Evolutionary conservation across 2,113 vertebrate genomes (phyloP).

Genomic region (Phylloscopus trochilus): DNA sequence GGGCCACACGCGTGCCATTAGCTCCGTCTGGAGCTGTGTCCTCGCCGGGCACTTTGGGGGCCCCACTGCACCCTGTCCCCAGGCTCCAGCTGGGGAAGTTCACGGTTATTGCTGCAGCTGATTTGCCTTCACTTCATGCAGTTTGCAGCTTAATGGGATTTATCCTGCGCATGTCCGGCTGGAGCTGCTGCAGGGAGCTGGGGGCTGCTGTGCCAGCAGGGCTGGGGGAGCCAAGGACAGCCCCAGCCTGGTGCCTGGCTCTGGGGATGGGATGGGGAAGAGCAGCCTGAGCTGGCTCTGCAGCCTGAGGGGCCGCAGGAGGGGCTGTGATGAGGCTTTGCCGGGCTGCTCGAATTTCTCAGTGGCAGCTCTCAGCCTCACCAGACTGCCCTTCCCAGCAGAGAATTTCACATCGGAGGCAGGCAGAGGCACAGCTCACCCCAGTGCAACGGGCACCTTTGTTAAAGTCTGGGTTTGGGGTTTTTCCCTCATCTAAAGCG

Average conservation of each 20-base stretch:
- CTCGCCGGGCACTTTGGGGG: neutral
- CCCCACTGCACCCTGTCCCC: neutral
- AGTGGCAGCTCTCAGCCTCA: neutral
- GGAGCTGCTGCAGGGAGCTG: neutral
- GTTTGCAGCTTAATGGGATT: slow-evolving; percentile 16
- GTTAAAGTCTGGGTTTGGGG: neutral
- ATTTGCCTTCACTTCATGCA: neutral
- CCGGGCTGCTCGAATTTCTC: neutral
- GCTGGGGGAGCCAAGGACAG: neutral
- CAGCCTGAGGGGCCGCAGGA: accelerated
- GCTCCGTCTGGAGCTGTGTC: neutral
- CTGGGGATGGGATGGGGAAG: accelerated
- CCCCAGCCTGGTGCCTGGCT: neutral
- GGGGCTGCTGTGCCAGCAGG: accelerated
- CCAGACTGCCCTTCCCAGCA: neutral
- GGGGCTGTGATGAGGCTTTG: neutral
- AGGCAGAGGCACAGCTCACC: neutral
- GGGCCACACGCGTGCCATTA: neutral
- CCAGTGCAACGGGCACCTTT: neutral
- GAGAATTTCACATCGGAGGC: accelerated
- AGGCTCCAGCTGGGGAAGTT: neutral
- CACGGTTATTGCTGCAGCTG: neutral
- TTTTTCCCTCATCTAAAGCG: neutral
- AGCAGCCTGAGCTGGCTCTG: neutral
- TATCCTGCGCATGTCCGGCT: neutral